Conservation (phyloP, 2,113 vertebrate genomes). For the Lophius piscatorius region DNA sequence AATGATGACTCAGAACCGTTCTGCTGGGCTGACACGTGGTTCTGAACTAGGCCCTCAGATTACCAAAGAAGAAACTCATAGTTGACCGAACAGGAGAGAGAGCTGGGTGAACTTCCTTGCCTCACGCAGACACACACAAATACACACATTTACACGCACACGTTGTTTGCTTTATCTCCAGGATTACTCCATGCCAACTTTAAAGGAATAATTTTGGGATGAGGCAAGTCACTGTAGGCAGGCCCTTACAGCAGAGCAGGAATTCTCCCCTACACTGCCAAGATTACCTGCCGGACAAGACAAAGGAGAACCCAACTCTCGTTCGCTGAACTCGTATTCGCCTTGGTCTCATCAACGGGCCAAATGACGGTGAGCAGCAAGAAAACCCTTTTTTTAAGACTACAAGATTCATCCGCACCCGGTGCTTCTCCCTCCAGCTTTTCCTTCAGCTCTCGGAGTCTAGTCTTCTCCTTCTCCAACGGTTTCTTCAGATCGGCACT, state of each 20-base stretch:
- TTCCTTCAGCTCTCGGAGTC: slow-evolving; percentile 86
- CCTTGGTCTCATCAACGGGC: slow-evolving; percentile 81
- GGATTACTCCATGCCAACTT: slow-evolving; percentile 48
- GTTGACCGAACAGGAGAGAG: slow-evolving; percentile 54
- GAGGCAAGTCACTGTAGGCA: slow-evolving; percentile 62
- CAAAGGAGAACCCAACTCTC: slow-evolving; percentile 47
- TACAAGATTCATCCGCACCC: slow-evolving; percentile 47
- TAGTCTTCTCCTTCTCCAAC: slow-evolving; percentile 87
- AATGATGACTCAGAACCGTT: neutral
- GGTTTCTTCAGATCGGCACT: slow-evolving; percentile 85
- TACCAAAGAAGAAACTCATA: slow-evolving; percentile 72
- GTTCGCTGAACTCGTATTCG: slow-evolving; percentile 73
- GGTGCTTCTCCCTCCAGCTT: slow-evolving; percentile 46
- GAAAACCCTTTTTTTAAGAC: neutral
- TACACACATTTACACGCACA: slow-evolving; percentile 34
- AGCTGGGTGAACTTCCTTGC: slow-evolving; percentile 42
- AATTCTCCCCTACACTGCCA: slow-evolving; percentile 72
- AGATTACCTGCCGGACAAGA: slow-evolving; percentile 74
- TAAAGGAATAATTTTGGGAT: slow-evolving; percentile 33
- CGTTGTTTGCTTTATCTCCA: slow-evolving; percentile 47
- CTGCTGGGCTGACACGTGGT: neutral
- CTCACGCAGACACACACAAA: slow-evolving; percentile 24
- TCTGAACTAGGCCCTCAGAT: slow-evolving; percentile 66
- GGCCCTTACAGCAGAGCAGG: slow-evolving; percentile 79
- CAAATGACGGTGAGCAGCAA: neutral